Percentiles rank a stretch among this genome's conserved stretches.
These are phyloP conservation scores for Eumeta japonica DNA, from an alignment of 1,140 invertebrate genomes.

Conservation along the genomic window DNA sequence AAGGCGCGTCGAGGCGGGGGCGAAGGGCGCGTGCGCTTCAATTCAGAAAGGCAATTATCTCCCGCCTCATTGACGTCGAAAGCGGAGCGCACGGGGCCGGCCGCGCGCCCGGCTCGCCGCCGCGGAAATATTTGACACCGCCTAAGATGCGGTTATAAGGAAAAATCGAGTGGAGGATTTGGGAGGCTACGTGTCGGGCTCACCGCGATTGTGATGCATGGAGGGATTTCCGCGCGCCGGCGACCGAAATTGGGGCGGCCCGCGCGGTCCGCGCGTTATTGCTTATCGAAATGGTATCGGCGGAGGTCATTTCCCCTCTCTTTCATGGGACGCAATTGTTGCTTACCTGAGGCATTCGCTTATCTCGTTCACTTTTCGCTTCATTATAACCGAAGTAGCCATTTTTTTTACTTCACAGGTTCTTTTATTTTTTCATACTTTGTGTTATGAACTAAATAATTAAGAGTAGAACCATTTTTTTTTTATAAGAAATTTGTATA, in stretches of 20 bases:
- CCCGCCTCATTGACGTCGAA: slow-evolving; percentile 48
- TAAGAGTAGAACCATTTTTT: slow-evolving; percentile 4
- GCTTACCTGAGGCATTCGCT: slow-evolving; percentile 17
- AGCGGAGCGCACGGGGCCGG: slow-evolving; percentile 30
- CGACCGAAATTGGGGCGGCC: slow-evolving; percentile 19
- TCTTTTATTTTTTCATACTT: too few species aligned
- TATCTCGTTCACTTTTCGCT: slow-evolving; percentile 16
- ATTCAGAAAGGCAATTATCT: slow-evolving; percentile 51
- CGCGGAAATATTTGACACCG: slow-evolving; percentile 31
- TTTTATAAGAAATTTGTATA: background rate
- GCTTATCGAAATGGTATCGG: slow-evolving; percentile 32
- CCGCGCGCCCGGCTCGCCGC: slow-evolving; percentile 16
- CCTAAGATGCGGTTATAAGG: slow-evolving; percentile 29
- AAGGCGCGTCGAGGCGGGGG: slow-evolving; percentile 40
- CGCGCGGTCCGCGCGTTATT: slow-evolving; percentile 17
- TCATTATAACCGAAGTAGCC: slow-evolving; percentile 7
- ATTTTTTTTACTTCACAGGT: slow-evolving; percentile 4
- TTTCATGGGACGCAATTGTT: slow-evolving; percentile 15
- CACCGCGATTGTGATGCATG: slow-evolving; percentile 33
- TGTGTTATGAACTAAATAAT: too few species aligned
- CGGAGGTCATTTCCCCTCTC: slow-evolving; percentile 24
- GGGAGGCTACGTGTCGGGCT: slow-evolving; percentile 25
- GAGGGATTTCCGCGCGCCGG: slow-evolving; percentile 28
- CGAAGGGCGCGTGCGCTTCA: too few species aligned
- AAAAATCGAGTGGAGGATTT: slow-evolving; percentile 38